Conservation (phyloP, 2,797 vertebrate genomes). For the Huso huso region DNA sequence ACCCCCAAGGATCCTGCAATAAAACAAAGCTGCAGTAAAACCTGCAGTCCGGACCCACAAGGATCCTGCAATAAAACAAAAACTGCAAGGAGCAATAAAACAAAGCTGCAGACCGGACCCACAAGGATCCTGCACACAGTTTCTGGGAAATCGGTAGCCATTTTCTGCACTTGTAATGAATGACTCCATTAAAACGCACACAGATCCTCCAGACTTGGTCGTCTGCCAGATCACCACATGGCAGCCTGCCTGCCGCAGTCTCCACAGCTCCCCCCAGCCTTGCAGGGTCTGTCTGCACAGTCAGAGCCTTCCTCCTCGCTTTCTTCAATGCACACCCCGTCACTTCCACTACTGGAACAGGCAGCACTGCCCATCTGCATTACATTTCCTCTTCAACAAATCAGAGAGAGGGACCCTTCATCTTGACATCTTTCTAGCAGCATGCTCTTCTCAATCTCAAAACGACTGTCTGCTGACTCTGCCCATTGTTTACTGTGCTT, state of each 20-base stretch:
- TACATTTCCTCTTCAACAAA: not conserved
- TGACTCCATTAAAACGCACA: not conserved
- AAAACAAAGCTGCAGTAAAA: too few relatives aligned
- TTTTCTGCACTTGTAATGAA: too few relatives aligned
- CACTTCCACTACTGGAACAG: not conserved
- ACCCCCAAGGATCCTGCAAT: too few relatives aligned
- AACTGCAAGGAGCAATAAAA: too few relatives aligned
- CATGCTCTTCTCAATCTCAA: too few relatives aligned
- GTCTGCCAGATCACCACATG: slow-evolving; percentile 1
- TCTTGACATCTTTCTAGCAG: not conserved
- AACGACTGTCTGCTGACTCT: too few relatives aligned
- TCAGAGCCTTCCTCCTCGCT: not conserved
- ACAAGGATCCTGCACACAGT: too few relatives aligned
- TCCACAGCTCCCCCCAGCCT: not conserved
- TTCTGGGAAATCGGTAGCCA: too few relatives aligned
- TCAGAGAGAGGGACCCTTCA: slow-evolving; percentile 20
- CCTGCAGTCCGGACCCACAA: too few relatives aligned
- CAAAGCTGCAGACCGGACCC: too few relatives aligned
- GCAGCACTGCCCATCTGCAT: not conserved
- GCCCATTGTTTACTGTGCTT: too few relatives aligned
- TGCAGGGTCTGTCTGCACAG: not conserved
- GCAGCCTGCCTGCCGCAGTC: slow-evolving; percentile 8
- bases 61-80: too few relatives aligned
- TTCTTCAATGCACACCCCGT: not conserved
- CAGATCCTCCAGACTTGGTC: slow-evolving; percentile 1